A percentile compares a stretch with the other conserved stretches of the same genome.
Conservation (phyloP, 2,797 vertebrate species). For the Phataginus tetradactyla region DNA sequence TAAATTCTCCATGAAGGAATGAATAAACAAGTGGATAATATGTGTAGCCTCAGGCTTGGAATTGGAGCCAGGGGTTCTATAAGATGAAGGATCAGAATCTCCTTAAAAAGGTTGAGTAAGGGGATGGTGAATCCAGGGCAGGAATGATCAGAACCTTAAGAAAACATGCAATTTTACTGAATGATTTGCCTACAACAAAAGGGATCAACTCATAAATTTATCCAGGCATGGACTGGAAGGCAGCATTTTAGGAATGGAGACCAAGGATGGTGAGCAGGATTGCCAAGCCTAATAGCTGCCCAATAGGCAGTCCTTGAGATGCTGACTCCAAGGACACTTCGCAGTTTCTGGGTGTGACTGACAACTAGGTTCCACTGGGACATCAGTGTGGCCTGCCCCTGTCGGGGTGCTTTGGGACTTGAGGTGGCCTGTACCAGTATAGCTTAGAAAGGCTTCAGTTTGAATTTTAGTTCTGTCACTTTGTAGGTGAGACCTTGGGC, state of each 20-base stretch:
- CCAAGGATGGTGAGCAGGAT: neutral
- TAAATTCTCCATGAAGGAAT: neutral
- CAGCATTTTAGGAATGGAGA: neutral
- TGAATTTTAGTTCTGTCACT: neutral
- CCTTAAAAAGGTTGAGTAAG: neutral
- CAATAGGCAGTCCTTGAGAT: neutral
- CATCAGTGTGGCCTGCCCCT: neutral
- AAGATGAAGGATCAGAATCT: neutral
- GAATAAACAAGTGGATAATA: neutral
- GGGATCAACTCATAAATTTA: neutral
- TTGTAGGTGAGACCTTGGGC: neutral
- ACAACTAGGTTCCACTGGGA: neutral
- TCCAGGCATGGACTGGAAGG: neutral
- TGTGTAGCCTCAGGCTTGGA: neutral
- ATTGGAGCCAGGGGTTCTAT: neutral
- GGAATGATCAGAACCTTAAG: neutral
- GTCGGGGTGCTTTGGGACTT: neutral
- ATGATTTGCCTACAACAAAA: neutral
- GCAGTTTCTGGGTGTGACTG: neutral
- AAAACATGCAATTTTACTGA: neutral
- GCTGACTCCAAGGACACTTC: neutral
- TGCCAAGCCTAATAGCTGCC: neutral
- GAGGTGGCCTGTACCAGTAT: neutral
- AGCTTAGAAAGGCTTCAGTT: neutral
- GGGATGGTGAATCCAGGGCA: neutral